These are phyloP conservation scores for Drosophila repletoides DNA, from an alignment of 1,140 invertebrate genomes.

Conservation along the genomic window DNA sequence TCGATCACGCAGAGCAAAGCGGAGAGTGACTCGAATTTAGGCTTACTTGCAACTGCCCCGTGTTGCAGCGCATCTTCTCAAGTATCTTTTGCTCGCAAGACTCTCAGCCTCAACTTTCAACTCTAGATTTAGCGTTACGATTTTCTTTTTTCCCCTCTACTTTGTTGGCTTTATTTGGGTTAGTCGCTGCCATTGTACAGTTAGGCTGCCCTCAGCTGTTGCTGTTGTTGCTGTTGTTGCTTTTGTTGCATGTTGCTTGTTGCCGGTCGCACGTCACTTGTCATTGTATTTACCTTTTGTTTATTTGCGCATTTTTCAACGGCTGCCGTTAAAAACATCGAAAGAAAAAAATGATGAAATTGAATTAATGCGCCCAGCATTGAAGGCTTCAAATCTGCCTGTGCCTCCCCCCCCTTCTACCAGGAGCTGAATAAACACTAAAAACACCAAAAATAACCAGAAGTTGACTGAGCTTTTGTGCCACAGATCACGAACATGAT, in stretches of 20 bases:
- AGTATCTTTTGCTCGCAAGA: slow-evolving; percentile 53
- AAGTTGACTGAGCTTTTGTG: slow-evolving; percentile 8
- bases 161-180: slow-evolving; percentile 52
- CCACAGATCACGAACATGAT: slow-evolving; percentile 24
- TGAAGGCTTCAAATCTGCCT: slow-evolving; percentile 69
- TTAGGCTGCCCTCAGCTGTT: slow-evolving; percentile 35
- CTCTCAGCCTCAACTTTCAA: slow-evolving; percentile 70
- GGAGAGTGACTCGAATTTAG: background rate
- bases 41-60: slow-evolving; percentile 9
- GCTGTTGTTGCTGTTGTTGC: slow-evolving; percentile 4
- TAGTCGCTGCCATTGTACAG: slow-evolving; percentile 54
- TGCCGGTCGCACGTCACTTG: slow-evolving; percentile 56
- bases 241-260: slow-evolving; percentile 13
- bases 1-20: slow-evolving; percentile 67
- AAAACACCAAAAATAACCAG: background rate
- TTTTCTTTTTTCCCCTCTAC: slow-evolving; percentile 37
- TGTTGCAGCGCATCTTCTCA: slow-evolving; percentile 44
- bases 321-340: slow-evolving; percentile 44
- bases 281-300: slow-evolving; percentile 50
- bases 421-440: slow-evolving; percentile 69
- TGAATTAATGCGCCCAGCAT: slow-evolving; percentile 50
- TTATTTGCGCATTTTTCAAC: slow-evolving; percentile 53
- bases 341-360: slow-evolving; percentile 48
- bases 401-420: slow-evolving; percentile 34
- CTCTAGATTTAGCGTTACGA: slow-evolving; percentile 31